Conservation (phyloP, 1,140 invertebrate species). For the Andrena cerasifolii region DNA sequence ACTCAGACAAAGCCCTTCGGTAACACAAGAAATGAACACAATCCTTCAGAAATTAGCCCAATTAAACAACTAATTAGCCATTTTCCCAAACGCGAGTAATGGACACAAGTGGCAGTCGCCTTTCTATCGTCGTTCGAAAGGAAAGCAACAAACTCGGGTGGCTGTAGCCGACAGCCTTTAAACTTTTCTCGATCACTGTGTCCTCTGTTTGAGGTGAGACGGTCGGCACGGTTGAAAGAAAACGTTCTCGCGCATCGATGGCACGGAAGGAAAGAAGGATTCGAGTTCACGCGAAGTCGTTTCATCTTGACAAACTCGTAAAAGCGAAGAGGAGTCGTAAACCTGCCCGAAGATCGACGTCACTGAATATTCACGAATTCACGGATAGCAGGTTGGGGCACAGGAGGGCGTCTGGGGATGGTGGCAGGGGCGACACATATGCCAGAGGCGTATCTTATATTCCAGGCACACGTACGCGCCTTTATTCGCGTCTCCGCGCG, state of each 20-base stretch:
- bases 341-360: constrained; percentile 47
- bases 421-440: not conserved
- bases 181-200: constrained; percentile 23
- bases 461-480: constrained; percentile 25
- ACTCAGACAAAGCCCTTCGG: too few species aligned
- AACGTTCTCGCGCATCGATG: constrained; percentile 24
- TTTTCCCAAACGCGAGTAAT: too few species aligned
- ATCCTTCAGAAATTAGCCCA: too few species aligned
- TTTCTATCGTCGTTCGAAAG: not conserved
- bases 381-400: constrained; percentile 3
- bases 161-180: too few species aligned
- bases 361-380: constrained; percentile 65
- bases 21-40: too few species aligned
- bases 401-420: not conserved
- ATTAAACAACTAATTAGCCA: too few species aligned
- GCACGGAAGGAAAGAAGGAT: constrained; percentile 32
- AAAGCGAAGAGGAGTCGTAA: constrained; percentile 55
- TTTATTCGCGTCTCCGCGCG: constrained; percentile 14
- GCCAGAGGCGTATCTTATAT: constrained; percentile 48
- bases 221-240: constrained; percentile 30
- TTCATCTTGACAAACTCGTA: constrained; percentile 66
- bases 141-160: not conserved
- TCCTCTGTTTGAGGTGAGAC: too few species aligned
- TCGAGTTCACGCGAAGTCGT: constrained; percentile 55
- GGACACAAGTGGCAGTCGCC: too few species aligned